A percentile compares a stretch with the other conserved stretches of the same genome.
phyloP scores from a whole-genome alignment of 1,140 invertebrate species.

The Sogatella furcifera region DNA sequence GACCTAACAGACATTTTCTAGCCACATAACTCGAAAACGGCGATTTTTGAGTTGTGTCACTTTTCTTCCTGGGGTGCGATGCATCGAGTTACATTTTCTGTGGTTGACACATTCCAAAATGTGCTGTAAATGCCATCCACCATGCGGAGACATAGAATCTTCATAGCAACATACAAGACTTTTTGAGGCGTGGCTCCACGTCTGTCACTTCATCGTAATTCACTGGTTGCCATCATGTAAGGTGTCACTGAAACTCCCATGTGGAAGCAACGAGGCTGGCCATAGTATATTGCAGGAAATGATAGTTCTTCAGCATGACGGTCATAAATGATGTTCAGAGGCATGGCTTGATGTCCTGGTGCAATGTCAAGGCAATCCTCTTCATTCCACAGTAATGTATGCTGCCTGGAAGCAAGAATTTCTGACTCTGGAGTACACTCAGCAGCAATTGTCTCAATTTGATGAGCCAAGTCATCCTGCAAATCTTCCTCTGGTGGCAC shows the following conservation, averaged over 20 bases:
- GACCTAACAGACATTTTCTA: too few species aligned
- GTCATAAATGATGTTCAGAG: slow-evolving; percentile 23
- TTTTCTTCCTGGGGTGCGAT: too few species aligned
- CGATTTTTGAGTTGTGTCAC: too few species aligned
- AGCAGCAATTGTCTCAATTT: slow-evolving; percentile 9
- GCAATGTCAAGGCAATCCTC: slow-evolving; percentile 26
- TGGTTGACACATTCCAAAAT: slow-evolving; percentile 22
- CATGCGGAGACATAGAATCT: too few species aligned
- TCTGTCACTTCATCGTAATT: slow-evolving; percentile 20
- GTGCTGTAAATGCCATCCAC: slow-evolving; percentile 15
- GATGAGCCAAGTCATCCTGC: not conserved
- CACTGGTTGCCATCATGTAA: slow-evolving; percentile 23
- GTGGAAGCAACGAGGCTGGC: slow-evolving; percentile 26
- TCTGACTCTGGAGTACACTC: slow-evolving; percentile 25
- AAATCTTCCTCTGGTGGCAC: not conserved
- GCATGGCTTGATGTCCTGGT: slow-evolving; percentile 23
- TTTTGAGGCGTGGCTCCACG: slow-evolving; percentile 19
- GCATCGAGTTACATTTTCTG: slow-evolving; percentile 21
- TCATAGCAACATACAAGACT: slow-evolving; percentile 25
- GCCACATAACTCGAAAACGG: too few species aligned
- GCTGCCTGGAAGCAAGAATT: slow-evolving; percentile 25
- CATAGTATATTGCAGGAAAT: slow-evolving; percentile 30
- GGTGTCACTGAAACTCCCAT: slow-evolving; percentile 19
- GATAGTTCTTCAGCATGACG: slow-evolving; percentile 30
- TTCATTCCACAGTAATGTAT: slow-evolving; percentile 29